Base-by-base conservation (phyloP, 2,797 vertebrate species). In the Decapterus maruadsi region DNA sequence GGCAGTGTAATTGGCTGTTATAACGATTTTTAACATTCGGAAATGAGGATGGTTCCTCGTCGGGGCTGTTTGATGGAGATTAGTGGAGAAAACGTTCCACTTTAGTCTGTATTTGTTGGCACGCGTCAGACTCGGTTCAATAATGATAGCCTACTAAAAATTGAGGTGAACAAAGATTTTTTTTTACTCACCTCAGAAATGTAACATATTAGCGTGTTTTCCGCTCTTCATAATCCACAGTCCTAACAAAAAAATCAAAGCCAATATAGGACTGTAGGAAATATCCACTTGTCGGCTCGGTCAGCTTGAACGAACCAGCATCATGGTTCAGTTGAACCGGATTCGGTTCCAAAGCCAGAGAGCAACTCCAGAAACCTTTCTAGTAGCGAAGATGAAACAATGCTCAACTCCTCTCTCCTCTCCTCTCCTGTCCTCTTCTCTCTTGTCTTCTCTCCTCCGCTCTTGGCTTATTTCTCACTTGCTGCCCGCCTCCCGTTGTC, bases 101-200 rank as follows among this genome's bases (percentile, higher is more conserved):
- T 68, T 64, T 26, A 7, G 20, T 63, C 29, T 26, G 22, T 56
- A 17, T 58, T 63, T 26, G 40, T 16, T 16, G 58, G 26, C 2
- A 6, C 3, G 45, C 53, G 2, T 10, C 6, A 34, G 26, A 34
- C 56, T 59, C 26, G 36, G 8, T 34, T 26, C 38, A 60, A 42
- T 3, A 17, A n/a, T 59, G 20, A 19, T 8, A 11, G 11, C 17
- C 36, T 20, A 46, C 46, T 66, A 34, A 2, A 16, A 58, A 60
- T 40, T 29, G 43, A 60, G 40, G 17, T 4, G 68, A 81, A 92
- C 82, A 90, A 91, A 89, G 81, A 89, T 50, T 62, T 82, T 19
- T 26, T 26, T 26, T 26, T 26, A 88, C 93, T 92, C 83, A 92
- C 92, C 87, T 90, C 81, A 84, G 31, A 86, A 80, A 82, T 66